phyloP scores from a whole-genome alignment of 2,888 invertebrate genomes.

The Rhamnusium bicolor region DNA sequence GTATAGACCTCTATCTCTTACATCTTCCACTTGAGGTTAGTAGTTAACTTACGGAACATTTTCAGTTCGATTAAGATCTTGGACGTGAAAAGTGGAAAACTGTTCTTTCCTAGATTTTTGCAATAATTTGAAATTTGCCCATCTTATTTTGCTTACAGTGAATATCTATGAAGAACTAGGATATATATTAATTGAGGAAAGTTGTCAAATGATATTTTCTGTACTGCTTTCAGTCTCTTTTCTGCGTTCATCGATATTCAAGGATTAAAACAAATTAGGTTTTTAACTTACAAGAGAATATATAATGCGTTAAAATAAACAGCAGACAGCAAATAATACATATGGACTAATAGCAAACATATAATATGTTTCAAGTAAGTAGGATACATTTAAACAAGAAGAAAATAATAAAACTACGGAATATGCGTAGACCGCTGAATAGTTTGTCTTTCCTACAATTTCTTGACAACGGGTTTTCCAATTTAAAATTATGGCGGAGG shows the following conservation, averaged over 20 bases:
- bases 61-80: neutral
- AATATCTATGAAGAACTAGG: neutral
- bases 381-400: too few relatives aligned
- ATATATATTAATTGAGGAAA: neutral
- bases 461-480: too few relatives aligned
- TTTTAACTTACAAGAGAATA: too few relatives aligned
- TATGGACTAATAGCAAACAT: too few relatives aligned
- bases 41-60: neutral
- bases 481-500: neutral
- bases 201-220: neutral
- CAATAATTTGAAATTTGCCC: neutral
- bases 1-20: neutral
- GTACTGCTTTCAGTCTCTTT: neutral
- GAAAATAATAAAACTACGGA: too few relatives aligned
- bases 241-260: too few relatives aligned
- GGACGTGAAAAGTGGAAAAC: neutral
- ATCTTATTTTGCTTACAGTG: neutral
- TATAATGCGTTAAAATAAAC: too few relatives aligned
- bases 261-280: too few relatives aligned
- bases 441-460: too few relatives aligned
- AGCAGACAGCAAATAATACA: too few relatives aligned
- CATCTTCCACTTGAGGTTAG: neutral
- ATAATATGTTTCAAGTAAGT: too few relatives aligned
- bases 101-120: neutral
- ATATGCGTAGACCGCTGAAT: too few relatives aligned